These are phyloP conservation scores for Leptinotarsa undecemlineata DNA, from an alignment of 1,140 invertebrate genomes.

Conservation along the genomic window DNA sequence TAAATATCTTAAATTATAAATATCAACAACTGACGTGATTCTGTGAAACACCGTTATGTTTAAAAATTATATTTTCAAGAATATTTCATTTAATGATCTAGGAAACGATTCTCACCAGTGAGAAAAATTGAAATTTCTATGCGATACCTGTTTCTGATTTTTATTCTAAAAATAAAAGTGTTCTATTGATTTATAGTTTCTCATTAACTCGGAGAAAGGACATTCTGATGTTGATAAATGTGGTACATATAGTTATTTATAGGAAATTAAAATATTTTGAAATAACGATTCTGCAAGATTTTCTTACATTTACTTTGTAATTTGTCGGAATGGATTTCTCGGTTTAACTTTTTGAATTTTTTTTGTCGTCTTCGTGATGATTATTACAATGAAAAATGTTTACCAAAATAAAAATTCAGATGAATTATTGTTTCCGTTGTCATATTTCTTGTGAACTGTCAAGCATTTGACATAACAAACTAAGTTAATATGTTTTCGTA, in stretches of 20 bases:
- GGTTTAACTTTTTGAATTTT: neutral
- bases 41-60: no score
- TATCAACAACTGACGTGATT: no score
- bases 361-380: neutral
- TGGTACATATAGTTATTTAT: neutral
- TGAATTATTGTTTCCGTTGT: neutral
- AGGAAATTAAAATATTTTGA: neutral
- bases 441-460: no score
- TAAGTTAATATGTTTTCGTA: no score
- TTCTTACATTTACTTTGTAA: neutral
- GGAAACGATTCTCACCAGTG: no score
- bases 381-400: neutral
- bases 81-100: no score
- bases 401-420: neutral
- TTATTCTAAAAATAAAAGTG: neutral
- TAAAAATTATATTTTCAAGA: no score
- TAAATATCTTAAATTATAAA: no score
- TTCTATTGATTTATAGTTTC: neutral
- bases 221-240: slow-evolving; percentile 1
- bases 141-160: no score
- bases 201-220: neutral
- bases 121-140: no score
- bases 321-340: neutral
- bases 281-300: neutral
- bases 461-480: no score